phyloP scores from a whole-genome alignment of 30 jellyfish, hydroid and myxozoan species.

The Haliclystus octoradiatus region DNA sequence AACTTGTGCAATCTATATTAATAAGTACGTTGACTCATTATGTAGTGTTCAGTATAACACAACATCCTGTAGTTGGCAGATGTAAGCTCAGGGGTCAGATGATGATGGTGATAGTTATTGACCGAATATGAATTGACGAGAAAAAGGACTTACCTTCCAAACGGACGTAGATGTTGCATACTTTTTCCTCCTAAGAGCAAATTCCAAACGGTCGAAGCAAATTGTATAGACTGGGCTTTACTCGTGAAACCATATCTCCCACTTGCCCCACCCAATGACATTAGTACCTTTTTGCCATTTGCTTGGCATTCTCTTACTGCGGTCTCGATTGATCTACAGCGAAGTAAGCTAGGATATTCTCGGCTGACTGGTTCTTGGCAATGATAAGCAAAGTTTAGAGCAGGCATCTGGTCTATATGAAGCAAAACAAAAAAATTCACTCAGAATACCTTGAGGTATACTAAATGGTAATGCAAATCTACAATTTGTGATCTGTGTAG shows the following conservation, averaged over 20 bases:
- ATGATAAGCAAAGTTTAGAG: conserved; percentile 85
- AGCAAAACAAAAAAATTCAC: too few relatives aligned
- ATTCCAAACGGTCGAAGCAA: conserved; percentile 31
- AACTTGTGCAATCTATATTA: too few relatives aligned
- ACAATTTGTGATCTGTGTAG: too few relatives aligned
- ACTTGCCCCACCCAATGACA: conserved; percentile 41
- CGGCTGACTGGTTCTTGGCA: conserved; percentile 81
- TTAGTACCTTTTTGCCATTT: conserved; percentile 15
- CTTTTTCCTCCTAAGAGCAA: conserved; percentile 29
- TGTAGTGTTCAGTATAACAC: too few relatives aligned
- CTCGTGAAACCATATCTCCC: conserved; percentile 21
- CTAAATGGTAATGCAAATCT: too few relatives aligned
- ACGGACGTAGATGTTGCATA: not conserved
- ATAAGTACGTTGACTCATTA: too few relatives aligned
- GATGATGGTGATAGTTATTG: too few relatives aligned
- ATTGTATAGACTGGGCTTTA: conserved; percentile 1
- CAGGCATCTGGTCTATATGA: conserved; percentile 87
- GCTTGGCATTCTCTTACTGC: conserved; percentile 32
- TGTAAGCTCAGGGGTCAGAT: too few relatives aligned
- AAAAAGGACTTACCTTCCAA: conserved; percentile 14
- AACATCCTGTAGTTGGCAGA: too few relatives aligned
- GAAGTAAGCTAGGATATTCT: conserved; percentile 65
- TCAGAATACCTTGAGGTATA: too few relatives aligned
- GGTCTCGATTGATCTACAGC: conserved; percentile 74
- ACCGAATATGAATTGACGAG: too few relatives aligned